These are phyloP conservation scores for Cydia fagiglandana DNA, from an alignment of 1,140 invertebrate genomes.

Conservation along the genomic window DNA sequence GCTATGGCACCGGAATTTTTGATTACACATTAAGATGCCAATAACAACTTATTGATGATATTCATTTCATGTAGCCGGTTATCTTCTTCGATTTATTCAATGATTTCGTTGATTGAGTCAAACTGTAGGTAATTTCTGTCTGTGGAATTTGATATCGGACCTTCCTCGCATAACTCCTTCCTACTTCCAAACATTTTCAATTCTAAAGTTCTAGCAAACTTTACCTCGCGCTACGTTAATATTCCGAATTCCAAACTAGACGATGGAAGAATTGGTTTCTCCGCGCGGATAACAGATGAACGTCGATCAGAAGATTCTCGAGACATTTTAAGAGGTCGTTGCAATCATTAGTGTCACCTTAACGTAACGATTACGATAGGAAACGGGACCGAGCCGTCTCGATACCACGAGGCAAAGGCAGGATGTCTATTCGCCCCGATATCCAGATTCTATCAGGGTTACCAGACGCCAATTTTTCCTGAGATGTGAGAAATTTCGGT, in stretches of 20 bases:
- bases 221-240: neutral
- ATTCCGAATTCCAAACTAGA: neutral
- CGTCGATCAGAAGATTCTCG: neutral
- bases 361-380: conserved; percentile 7
- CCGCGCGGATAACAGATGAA: neutral
- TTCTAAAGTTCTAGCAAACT: neutral
- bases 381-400: neutral
- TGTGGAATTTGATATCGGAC: neutral
- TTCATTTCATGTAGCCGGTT: conserved; percentile 24
- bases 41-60: conserved; percentile 19
- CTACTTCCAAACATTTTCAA: neutral
- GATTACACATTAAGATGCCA: conserved; percentile 32
- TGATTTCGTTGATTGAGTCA: neutral
- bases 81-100: conserved; percentile 13
- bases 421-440: neutral
- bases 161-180: neutral
- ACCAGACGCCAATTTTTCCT: neutral
- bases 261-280: neutral
- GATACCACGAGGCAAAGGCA: neutral
- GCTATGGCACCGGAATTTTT: conserved; percentile 27
- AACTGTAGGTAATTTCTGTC: neutral
- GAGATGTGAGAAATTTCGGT: neutral
- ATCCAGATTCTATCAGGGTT: neutral
- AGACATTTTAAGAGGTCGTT: conserved; percentile 6
- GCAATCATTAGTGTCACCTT: conserved; percentile 16